Evolutionary conservation across 2,113 vertebrate genomes (phyloP).

Genomic region (Scopus umbretta): DNA sequence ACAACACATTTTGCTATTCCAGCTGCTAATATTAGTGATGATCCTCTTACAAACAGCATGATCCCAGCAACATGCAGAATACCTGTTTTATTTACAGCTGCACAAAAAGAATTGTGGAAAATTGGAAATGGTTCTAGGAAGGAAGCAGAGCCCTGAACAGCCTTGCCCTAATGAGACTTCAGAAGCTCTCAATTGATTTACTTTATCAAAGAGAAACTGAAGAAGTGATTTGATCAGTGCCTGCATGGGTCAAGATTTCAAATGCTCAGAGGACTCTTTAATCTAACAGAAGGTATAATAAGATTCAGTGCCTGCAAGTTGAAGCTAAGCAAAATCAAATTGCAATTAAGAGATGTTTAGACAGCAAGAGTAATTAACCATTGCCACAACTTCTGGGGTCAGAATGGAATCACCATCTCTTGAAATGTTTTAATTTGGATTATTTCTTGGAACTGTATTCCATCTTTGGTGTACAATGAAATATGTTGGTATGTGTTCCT

Average conservation of each 20-base stretch:
- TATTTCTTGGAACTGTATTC: not conserved
- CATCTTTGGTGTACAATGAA: not conserved
- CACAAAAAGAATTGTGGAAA: not conserved
- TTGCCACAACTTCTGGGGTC: not conserved
- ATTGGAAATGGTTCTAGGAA: not conserved
- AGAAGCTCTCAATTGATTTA: constrained; percentile 2
- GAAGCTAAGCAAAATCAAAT: constrained; percentile 10
- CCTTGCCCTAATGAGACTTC: not conserved
- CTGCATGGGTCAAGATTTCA: constrained; percentile 18
- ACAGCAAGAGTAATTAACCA: constrained; percentile 27
- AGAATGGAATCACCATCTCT: not conserved
- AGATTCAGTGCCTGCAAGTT: not conserved
- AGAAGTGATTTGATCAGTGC: constrained; percentile 49
- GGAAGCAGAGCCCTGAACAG: not conserved
- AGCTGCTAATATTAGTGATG: not conserved
- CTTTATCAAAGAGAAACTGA: constrained; percentile 36
- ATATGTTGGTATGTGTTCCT: not conserved
- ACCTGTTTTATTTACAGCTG: not conserved
- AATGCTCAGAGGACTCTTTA: constrained; percentile 42
- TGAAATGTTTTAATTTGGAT: not conserved
- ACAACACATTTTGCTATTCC: not conserved
- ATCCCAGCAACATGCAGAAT: not conserved
- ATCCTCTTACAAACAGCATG: not conserved
- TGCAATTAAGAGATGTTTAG: constrained; percentile 36
- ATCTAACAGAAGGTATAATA: constrained; percentile 32